phyloP scores from a whole-genome alignment of 1,140 invertebrate genomes.

The Bombyx mandarina region DNA sequence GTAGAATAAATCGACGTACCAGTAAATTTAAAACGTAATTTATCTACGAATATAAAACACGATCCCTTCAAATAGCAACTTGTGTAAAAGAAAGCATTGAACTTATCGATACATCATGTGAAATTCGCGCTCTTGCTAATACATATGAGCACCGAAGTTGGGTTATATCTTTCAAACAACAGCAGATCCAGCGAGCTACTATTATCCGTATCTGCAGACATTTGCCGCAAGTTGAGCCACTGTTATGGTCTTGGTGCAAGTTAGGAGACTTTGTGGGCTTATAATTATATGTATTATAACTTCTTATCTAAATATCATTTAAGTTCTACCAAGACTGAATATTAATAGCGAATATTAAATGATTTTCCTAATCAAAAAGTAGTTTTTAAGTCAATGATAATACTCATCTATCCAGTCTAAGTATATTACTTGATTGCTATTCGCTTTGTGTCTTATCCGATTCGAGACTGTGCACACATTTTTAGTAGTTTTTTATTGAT shows the following conservation, averaged over 20 bases:
- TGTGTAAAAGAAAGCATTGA: background rate
- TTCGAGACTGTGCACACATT: too few relatives aligned
- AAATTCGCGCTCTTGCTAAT: slow-evolving; percentile 13
- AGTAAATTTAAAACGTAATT: background rate
- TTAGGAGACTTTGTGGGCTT: background rate
- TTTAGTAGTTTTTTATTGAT: too few relatives aligned
- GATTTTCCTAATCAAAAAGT: too few relatives aligned
- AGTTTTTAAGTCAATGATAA: too few relatives aligned
- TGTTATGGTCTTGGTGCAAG: background rate
- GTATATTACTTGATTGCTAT: too few relatives aligned
- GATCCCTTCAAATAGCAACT: background rate
- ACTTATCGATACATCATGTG: slow-evolving; percentile 4
- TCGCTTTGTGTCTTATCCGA: too few relatives aligned
- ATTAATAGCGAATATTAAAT: too few relatives aligned
- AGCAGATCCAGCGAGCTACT: slow-evolving; percentile 4
- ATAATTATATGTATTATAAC: too few relatives aligned
- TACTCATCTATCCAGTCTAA: too few relatives aligned
- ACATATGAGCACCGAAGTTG: slow-evolving; percentile 9
- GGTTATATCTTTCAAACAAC: slow-evolving; percentile 6
- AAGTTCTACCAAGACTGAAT: too few relatives aligned
- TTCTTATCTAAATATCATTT: too few relatives aligned
- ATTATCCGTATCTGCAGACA: slow-evolving; percentile 2
- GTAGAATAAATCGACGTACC: too few relatives aligned
- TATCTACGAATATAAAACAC: background rate
- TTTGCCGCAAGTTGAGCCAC: slow-evolving; percentile 2